A percentile compares a stretch with the other conserved stretches of the same genome.
Evolutionary conservation across 1,140 invertebrate species (phyloP).

Genomic region (Anastrepha ludens): DNA sequence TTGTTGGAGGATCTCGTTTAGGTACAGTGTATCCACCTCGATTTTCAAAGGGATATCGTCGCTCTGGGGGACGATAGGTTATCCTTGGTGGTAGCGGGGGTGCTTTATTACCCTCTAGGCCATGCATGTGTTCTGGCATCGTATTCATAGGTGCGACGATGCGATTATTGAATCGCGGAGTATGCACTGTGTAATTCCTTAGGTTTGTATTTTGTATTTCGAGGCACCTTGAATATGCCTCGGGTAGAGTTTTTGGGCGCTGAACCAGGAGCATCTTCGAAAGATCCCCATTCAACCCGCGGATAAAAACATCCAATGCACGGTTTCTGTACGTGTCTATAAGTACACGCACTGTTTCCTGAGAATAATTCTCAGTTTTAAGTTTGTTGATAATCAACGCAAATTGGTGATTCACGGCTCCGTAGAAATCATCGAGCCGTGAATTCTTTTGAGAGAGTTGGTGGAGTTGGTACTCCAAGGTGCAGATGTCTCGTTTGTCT

Average conservation of each 20-base stretch:
- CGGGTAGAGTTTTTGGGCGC: slow-evolving; percentile 4
- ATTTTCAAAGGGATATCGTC: not conserved
- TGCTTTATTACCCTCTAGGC: not conserved
- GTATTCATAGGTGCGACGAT: not conserved
- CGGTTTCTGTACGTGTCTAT: too few species aligned
- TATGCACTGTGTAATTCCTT: not conserved
- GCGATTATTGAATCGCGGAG: not conserved
- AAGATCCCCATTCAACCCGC: slow-evolving; percentile 12
- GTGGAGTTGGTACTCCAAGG: slow-evolving; percentile 47
- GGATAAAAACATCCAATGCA: not conserved
- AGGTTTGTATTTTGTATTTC: slow-evolving; percentile 27
- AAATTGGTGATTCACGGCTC: slow-evolving; percentile 29
- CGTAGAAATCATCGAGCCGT: slow-evolving; percentile 29
- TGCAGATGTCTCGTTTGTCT: slow-evolving; percentile 49
- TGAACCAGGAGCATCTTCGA: slow-evolving; percentile 22
- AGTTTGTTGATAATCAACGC: not conserved
- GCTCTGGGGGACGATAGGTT: not conserved
- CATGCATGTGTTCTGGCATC: not conserved
- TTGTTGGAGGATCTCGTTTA: not conserved
- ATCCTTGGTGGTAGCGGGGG: not conserved
- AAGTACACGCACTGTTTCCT: not conserved
- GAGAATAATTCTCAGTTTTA: slow-evolving; percentile 16
- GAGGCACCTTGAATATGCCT: slow-evolving; percentile 14
- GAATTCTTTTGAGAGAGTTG: not conserved
- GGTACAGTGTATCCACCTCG: not conserved